Evolutionary conservation across 1,140 invertebrate species (phyloP), one percentile per base, ranked within the genome.

Genomic region (Hypsibius dujardini): DNA sequence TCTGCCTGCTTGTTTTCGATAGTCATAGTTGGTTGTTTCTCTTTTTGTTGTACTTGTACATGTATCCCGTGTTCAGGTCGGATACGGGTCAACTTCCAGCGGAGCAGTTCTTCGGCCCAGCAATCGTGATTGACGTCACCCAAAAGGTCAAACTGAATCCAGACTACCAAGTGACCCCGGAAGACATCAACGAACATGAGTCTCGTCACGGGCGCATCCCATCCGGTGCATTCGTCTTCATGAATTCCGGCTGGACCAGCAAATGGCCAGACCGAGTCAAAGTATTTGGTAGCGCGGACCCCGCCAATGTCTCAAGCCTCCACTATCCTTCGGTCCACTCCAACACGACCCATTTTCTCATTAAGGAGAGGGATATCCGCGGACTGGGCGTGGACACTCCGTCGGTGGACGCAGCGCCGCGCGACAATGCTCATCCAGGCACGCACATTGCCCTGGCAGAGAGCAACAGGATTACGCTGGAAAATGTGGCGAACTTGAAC

Each of bases 231-330:
- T 71, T 74, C 12, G 70, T 76, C 12, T 47, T 75, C 1, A 74
- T 76, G 72, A 73, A 75, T 59, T 76, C 75, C 46, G 75, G 75
- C 7, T 76, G 76, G 76, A 47, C 46, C n/a, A 40, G 42, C 2
- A 59, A 59, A 42, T 76, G 73, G 50, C 73, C 73, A 0, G 40
- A 76, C 46, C 40, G 46, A 12, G 70, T 72, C 2, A 14, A 42
- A 2, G 67, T 76, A 2, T 75, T 75, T 14, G 72, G 72, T 7
- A 72, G 74, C 0, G 42, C 70, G 12, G 62, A 47, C 28, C 69
- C 71, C 2, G 47, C 59, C 59, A 72, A 75, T 40, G 56, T 74
- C 7, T 59, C 46, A 28, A 76, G 73, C 12, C 76, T 75, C 46
- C 76, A 77, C 69, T 77, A 75, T 67, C 75, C 74, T 0, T 72